These are phyloP conservation scores for Planiliza haematocheilus DNA, from an alignment of 2,113 vertebrate species.

Conservation along the genomic window DNA sequence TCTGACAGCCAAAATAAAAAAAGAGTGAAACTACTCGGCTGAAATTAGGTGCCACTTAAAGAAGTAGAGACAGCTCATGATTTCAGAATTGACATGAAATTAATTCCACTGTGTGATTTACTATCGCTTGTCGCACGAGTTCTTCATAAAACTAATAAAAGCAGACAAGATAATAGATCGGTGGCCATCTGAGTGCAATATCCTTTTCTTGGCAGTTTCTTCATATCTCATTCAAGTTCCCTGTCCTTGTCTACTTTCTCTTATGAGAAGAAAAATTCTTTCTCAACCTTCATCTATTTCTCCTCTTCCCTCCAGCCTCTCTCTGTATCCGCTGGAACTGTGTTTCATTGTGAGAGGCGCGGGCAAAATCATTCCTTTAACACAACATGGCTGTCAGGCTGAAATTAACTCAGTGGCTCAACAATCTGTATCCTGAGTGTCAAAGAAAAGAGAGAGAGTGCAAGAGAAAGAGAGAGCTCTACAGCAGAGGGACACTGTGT, in stretches of 20 bases:
- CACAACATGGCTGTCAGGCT: constrained; percentile 1
- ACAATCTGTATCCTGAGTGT: neutral
- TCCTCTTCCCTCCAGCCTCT: neutral
- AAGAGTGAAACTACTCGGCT: neutral
- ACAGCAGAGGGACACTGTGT: constrained; percentile 18
- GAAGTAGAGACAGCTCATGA: constrained; percentile 22
- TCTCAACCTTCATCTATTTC: neutral
- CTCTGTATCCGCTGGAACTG: neutral
- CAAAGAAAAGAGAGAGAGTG: neutral
- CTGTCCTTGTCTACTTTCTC: neutral
- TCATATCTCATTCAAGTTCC: constrained; percentile 45
- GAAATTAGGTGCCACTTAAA: constrained; percentile 29
- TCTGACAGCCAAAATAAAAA: neutral
- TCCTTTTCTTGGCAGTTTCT: constrained; percentile 51
- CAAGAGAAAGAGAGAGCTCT: neutral
- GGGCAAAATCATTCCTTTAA: constrained; percentile 6
- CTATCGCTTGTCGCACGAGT: constrained; percentile 19
- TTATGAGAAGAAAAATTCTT: neutral
- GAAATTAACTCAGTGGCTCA: neutral
- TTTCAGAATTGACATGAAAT: constrained; percentile 36
- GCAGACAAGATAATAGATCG: constrained; percentile 34
- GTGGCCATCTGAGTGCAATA: constrained; percentile 49
- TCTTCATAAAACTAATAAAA: constrained; percentile 57
- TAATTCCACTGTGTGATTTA: constrained; percentile 41
- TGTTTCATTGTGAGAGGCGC: constrained; percentile 7